phyloP scores from a whole-genome alignment of 2,888 invertebrate species.

The Dascillus cervinus region DNA sequence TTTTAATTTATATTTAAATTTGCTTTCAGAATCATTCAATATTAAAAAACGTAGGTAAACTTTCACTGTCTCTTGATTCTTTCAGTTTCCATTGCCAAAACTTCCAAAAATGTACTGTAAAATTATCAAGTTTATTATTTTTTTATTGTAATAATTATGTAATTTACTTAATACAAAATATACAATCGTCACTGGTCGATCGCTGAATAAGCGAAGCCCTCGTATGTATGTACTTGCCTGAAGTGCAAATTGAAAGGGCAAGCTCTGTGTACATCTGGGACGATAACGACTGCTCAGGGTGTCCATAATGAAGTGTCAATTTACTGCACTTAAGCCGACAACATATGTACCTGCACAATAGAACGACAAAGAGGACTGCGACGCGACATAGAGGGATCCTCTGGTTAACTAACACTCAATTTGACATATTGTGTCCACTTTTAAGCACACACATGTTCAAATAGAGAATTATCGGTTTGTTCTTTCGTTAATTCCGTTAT shows the following conservation, averaged over 20 bases:
- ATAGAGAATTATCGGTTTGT: slow-evolving; percentile 9
- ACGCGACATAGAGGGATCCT: slow-evolving; percentile 14
- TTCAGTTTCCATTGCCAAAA: no score
- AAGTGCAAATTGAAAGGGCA: slow-evolving; percentile 18
- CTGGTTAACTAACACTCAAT: slow-evolving; percentile 41
- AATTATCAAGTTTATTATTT: no score
- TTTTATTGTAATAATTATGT: no score
- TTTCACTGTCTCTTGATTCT: no score
- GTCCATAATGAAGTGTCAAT: slow-evolving; percentile 43
- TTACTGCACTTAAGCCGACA: slow-evolving; percentile 33
- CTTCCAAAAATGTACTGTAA: no score
- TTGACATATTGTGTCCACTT: slow-evolving; percentile 39
- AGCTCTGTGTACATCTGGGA: slow-evolving; percentile 33
- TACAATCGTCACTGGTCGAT: no score
- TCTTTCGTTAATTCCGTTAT: neutral
- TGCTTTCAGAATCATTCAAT: no score
- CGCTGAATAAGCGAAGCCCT: no score
- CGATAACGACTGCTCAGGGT: slow-evolving; percentile 35
- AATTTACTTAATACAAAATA: no score
- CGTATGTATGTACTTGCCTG: slow-evolving; percentile 6
- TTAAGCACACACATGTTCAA: slow-evolving; percentile 16
- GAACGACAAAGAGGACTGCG: slow-evolving; percentile 16
- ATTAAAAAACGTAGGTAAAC: no score
- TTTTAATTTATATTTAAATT: no score
- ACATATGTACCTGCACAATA: slow-evolving; percentile 30